Evolutionary conservation across 2,797 vertebrate genomes (phyloP).

Genomic region (Rallus crepitans): DNA sequence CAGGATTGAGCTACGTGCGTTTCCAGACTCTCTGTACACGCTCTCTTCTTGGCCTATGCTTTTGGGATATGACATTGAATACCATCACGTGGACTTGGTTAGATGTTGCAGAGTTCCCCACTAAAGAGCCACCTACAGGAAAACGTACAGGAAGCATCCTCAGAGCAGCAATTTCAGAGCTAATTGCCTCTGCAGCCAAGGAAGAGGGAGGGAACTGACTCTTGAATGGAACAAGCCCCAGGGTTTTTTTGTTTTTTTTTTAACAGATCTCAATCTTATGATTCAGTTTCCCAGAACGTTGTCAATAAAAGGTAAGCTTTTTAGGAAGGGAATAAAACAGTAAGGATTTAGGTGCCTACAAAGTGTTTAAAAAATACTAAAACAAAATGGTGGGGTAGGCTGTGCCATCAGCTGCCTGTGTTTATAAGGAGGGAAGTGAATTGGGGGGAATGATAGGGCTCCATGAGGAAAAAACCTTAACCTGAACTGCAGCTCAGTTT

Average conservation of each 20-base stretch:
- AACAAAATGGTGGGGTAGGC: not conserved
- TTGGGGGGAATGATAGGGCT: not conserved
- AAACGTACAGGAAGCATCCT: not conserved
- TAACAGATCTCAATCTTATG: not conserved
- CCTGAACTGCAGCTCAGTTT: not conserved
- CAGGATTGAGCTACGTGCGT: not conserved
- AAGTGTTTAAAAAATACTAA: not conserved
- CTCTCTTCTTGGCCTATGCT: not conserved
- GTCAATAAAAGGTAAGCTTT: not conserved
- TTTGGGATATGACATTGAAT: not conserved
- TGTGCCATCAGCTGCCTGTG: not conserved
- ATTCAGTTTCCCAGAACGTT: not conserved
- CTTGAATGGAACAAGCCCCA: not conserved
- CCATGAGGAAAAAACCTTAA: not conserved
- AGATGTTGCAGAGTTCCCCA: not conserved
- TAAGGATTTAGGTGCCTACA: not conserved
- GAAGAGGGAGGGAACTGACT: not conserved
- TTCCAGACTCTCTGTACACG: too few relatives aligned
- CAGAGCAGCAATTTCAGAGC: not conserved
- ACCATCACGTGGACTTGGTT: not conserved
- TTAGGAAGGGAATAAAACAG: not conserved
- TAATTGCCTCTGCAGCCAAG: not conserved
- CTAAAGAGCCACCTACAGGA: slow-evolving; percentile 50
- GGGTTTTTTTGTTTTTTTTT: not conserved
- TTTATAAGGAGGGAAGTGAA: not conserved